Base-by-base conservation (phyloP, 2,888 invertebrate genomes). In the Quadroppia sp. region DNA sequence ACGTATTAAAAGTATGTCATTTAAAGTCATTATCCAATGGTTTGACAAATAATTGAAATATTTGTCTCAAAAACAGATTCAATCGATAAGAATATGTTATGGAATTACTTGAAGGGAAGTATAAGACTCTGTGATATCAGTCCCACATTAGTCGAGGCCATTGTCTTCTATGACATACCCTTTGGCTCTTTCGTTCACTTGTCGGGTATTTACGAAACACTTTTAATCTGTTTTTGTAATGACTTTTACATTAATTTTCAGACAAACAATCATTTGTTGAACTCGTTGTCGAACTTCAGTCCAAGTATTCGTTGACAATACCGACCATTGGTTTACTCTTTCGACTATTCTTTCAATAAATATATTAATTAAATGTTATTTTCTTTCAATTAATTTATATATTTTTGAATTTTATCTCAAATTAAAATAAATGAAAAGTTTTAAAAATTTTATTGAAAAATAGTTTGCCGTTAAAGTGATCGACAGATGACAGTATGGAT, bases 141-240 rank as follows among this genome's bases (percentile, higher is more conserved):
- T 17, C 1, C 42, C 25, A 13, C 42, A 23, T 17, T 69, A 69
- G 45, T 69, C 15, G 45, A 69, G 20, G 45, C 42, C 69, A 61
- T 77, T 20, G 75, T 76, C 17, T 45, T 76, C 42, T 75, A 76
- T 71, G 75, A 77, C 70, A 67, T 77, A 23, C 72, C 76, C 53
- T 50, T 61, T 13, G 71, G 71, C 20, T 69, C 74, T 13, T 30
- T 75, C 7, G 69, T 45, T 15, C 20, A 40, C 23, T 9, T 69
- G 7, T 11, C 69, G 6, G 69, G 69, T 69, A 69, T 7, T 11
- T 4, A 40, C 11, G 20, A n/a, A 11, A n/a, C 9, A 20, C 6
- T 69, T 20, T 45, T 45, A 25, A 20, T 32, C 1, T 2, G 4
- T 17, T 17, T 36, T 69, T 42, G 28, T 9, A 61, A 9, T 32